These are phyloP conservation scores for Xanthia icteritia DNA, from an alignment of 2,888 invertebrate genomes.

Conservation along the genomic window DNA sequence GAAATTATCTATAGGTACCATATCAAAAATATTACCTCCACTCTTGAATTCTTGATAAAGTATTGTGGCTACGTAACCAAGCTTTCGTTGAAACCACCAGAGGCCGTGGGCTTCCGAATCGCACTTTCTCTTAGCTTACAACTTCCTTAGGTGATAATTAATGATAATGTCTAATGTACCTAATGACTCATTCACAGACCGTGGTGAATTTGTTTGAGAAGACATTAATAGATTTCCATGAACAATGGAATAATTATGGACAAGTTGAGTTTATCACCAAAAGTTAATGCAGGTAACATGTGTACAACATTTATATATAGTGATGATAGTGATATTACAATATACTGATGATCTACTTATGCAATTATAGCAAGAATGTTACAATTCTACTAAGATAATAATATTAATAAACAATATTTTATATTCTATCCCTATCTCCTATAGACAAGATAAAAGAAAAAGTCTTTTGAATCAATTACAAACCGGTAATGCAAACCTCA, in stretches of 20 bases:
- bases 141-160: slow-evolving; percentile 44
- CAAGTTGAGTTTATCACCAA: not conserved
- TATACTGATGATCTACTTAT: not conserved
- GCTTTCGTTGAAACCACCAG: slow-evolving; percentile 10
- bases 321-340: no score
- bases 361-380: not conserved
- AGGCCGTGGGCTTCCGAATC: slow-evolving; percentile 40
- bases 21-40: not conserved
- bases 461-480: not conserved
- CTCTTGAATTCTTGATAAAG: not conserved
- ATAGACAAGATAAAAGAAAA: not conserved
- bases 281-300: not conserved
- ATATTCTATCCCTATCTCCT: not conserved
- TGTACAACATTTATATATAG: not conserved
- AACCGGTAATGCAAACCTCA: not conserved
- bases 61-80: not conserved
- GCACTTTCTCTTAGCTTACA: slow-evolving; percentile 42
- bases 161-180: slow-evolving; percentile 25
- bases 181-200: slow-evolving; percentile 29
- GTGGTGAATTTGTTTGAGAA: slow-evolving; percentile 19
- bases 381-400: not conserved
- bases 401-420: not conserved
- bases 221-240: not conserved
- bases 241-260: slow-evolving; percentile 12
- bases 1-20: not conserved